Percentiles rank a stretch among this genome's conserved stretches.
Evolutionary conservation across 2,113 vertebrate genomes (phyloP).

Genomic region (Oophaga pumilio): DNA sequence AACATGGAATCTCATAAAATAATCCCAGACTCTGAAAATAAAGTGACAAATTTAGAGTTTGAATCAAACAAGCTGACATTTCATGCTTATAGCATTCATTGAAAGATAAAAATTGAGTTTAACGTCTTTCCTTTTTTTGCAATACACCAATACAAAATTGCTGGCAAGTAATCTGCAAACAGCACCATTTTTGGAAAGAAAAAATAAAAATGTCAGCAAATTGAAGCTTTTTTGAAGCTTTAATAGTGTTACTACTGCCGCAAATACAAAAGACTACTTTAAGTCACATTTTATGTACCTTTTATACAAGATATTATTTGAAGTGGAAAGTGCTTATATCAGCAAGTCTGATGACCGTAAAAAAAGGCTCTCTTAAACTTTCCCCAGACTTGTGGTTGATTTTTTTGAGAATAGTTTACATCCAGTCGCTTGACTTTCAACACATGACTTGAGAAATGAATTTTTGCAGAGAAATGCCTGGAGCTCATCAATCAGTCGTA

Average conservation of each 20-base stretch:
- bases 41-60: not conserved
- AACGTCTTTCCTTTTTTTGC: not conserved
- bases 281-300: not conserved
- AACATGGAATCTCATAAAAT: not conserved
- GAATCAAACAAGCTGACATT: not conserved
- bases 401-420: not conserved
- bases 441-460: slow-evolving; percentile 13
- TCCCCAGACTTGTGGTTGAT: slow-evolving; percentile 16
- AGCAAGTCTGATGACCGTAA: slow-evolving; percentile 11
- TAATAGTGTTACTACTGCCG: not conserved
- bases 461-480: not conserved
- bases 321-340: slow-evolving; percentile 5
- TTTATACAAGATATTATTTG: slow-evolving; percentile 4
- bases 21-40: not conserved
- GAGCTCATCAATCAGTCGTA: not conserved
- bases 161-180: not conserved
- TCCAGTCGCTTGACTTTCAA: slow-evolving; percentile 26
- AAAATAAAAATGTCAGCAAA: not conserved
- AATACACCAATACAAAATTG: not conserved
- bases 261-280: not conserved
- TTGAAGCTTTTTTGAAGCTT: not conserved
- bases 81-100: not conserved
- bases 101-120: not conserved
- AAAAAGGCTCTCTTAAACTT: not conserved
- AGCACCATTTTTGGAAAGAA: not conserved